A percentile compares a stretch with the other conserved stretches of the same genome.
Evolutionary conservation across 2,888 invertebrate species (phyloP).

Genomic region (Xestia c-nigrum): DNA sequence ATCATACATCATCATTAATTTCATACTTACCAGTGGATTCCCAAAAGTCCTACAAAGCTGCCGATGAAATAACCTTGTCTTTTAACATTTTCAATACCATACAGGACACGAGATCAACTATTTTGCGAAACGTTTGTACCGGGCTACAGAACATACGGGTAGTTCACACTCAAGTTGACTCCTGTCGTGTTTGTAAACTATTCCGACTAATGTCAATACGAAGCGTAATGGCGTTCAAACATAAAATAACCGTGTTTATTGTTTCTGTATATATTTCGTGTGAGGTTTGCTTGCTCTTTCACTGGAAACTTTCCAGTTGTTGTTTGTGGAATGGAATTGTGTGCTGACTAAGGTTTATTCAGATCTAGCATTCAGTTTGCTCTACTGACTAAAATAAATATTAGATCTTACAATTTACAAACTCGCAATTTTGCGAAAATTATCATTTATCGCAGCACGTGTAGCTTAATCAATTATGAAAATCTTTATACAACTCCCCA

Average conservation of each 20-base stretch:
- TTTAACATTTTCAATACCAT: background rate
- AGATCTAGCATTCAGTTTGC: background rate
- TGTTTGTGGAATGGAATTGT: slow-evolving; percentile 55
- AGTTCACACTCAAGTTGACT: slow-evolving; percentile 56
- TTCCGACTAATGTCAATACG: slow-evolving; percentile 68
- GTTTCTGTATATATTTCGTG: slow-evolving; percentile 57
- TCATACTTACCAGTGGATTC: background rate
- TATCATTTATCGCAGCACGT: background rate
- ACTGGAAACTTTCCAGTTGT: slow-evolving; percentile 52
- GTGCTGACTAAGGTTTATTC: slow-evolving; percentile 27
- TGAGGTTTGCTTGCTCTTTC: slow-evolving; percentile 56
- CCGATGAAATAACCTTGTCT: background rate
- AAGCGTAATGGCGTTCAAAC: slow-evolving; percentile 69
- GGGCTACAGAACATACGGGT: slow-evolving; percentile 5
- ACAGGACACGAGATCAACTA: background rate
- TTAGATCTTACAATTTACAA: background rate
- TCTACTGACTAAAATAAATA: slow-evolving; percentile 5
- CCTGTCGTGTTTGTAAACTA: slow-evolving; percentile 65
- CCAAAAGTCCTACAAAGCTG: background rate
- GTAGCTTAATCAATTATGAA: background rate
- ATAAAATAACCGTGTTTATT: slow-evolving; percentile 68
- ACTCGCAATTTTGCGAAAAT: background rate
- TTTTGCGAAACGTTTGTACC: slow-evolving; percentile 7
- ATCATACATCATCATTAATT: too few relatives aligned
- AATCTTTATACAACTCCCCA: background rate